These are phyloP conservation scores for Glaucopsyche alexis DNA, from an alignment of 2,888 invertebrate species.

Conservation along the genomic window DNA sequence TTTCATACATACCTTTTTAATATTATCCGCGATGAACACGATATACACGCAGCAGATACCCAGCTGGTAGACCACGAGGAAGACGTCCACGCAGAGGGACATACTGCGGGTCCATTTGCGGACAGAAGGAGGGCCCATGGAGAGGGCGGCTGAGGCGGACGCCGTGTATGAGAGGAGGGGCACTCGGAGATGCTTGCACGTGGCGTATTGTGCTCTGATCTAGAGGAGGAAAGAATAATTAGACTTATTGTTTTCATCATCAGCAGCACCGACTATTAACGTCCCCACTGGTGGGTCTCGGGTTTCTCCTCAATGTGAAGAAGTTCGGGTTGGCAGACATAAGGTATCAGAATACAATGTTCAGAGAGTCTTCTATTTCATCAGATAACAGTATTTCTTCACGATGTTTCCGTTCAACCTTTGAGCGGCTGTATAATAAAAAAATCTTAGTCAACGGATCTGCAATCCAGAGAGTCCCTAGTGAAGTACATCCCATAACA, in stretches of 20 bases:
- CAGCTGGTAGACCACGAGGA: constrained; percentile 90
- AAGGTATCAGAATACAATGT: too few relatives aligned
- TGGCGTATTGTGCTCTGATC: constrained; percentile 77
- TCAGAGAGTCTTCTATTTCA: too few relatives aligned
- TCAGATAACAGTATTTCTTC: too few relatives aligned
- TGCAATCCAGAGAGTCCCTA: too few relatives aligned
- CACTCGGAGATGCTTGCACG: constrained; percentile 81
- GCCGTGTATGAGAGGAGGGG: constrained; percentile 91
- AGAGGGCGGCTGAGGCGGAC: constrained; percentile 88
- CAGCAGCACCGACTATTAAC: too few relatives aligned
- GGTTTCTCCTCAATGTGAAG: too few relatives aligned
- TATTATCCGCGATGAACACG: constrained; percentile 93
- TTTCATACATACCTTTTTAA: constrained; percentile 80
- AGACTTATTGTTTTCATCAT: background rate
- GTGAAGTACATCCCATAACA: too few relatives aligned
- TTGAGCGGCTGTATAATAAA: too few relatives aligned
- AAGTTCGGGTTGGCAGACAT: too few relatives aligned
- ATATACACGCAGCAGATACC: constrained; percentile 98
- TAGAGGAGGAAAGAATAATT: constrained; percentile 37
- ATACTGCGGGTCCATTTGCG: constrained; percentile 81
- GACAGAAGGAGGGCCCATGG: constrained; percentile 84
- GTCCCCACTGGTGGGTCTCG: too few relatives aligned
- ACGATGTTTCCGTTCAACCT: too few relatives aligned
- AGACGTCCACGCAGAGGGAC: constrained; percentile 82
- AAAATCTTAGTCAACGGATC: too few relatives aligned